Base-by-base conservation (phyloP, 2,797 vertebrate genomes). In the Pygocentrus nattereri region DNA sequence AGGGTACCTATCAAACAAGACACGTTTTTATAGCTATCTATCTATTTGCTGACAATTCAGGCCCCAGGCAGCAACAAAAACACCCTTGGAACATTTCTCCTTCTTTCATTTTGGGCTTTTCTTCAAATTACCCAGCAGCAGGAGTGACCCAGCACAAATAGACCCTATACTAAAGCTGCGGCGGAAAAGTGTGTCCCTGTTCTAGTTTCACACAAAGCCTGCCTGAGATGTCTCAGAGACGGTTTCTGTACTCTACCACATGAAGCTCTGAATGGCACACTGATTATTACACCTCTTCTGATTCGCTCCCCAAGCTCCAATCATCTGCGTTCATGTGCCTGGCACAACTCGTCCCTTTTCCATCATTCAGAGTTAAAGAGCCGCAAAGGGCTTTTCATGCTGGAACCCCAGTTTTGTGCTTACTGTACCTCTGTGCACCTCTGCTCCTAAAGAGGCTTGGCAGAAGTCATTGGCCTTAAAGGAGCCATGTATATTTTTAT, bases 271-370 rank as follows among this genome's bases (percentile, higher is more conserved):
- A 84, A 79, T 82, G 56, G 77, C 49, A 54, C 23, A 52, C 31
- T 78, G 67, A 85, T 87, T 81, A 81, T 83, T 76, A 83, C 68
- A 52, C 27, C 54, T 50, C 76, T 68, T 78, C 23, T 68, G 52
- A 72, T 71, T 82, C 64, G 52, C 44, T 85, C 31, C 52, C 76
- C 47, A 69, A 79, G 70, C 80, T 80, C 76, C 68, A 82, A 79
- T 76, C 76, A 82, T 70, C 59, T 79, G 41, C 59, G 47, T 67
- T 70, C 64, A 75, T 82, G 76, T 68, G 69, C 38, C 62, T 74
- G 70, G 76, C 76, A 83, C 47, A 59, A 69, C 31, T 62, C 62
- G 31, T 78, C 50, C 56, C 49, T 77, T 31, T 78, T 49, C 69
- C 69, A 82, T 82, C 69, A 73, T 52, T 74, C 50, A 19, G 31